Evolutionary conservation across 1,140 invertebrate genomes (phyloP).

Genomic region (Euwallacea similis): DNA sequence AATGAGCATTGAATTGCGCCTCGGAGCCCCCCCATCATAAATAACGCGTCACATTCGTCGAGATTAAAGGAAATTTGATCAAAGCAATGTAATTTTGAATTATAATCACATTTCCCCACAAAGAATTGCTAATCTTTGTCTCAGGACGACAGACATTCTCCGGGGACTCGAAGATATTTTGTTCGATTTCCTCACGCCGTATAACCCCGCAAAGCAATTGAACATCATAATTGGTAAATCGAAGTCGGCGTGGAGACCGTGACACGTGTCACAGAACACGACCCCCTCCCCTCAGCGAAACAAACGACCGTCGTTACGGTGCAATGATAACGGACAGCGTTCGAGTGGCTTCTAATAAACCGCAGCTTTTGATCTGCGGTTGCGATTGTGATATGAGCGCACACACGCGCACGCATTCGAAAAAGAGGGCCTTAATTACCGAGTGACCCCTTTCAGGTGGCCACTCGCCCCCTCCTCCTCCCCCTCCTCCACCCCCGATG

Average conservation of each 20-base stretch:
- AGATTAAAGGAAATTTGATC: constrained; percentile 40
- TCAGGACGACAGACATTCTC: constrained; percentile 31
- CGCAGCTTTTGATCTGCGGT: background rate
- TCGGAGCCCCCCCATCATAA: constrained; percentile 2
- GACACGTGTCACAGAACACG: constrained; percentile 48
- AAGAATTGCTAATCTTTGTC: constrained; percentile 40
- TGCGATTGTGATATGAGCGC: too few species aligned
- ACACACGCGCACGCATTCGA: too few species aligned
- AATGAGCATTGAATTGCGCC: too few species aligned
- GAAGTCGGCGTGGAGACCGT: constrained; percentile 42
- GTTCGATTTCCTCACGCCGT: constrained; percentile 43
- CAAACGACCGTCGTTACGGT: constrained; percentile 35
- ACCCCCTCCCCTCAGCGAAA: constrained; percentile 41
- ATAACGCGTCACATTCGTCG: constrained; percentile 35
- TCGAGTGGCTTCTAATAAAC: constrained; percentile 29
- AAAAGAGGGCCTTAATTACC: too few species aligned
- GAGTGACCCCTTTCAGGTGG: too few species aligned
- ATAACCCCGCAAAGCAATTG: constrained; percentile 45
- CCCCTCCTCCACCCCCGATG: too few species aligned
- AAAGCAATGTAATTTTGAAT: constrained; percentile 36
- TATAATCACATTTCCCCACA: constrained; percentile 39
- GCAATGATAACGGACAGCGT: constrained; percentile 19
- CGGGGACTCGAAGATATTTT: constrained; percentile 42
- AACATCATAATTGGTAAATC: constrained; percentile 49
- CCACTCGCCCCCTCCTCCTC: too few species aligned